These are phyloP conservation scores for Pithys albifrons DNA, from an alignment of 2,113 vertebrate species.

Conservation along the genomic window DNA sequence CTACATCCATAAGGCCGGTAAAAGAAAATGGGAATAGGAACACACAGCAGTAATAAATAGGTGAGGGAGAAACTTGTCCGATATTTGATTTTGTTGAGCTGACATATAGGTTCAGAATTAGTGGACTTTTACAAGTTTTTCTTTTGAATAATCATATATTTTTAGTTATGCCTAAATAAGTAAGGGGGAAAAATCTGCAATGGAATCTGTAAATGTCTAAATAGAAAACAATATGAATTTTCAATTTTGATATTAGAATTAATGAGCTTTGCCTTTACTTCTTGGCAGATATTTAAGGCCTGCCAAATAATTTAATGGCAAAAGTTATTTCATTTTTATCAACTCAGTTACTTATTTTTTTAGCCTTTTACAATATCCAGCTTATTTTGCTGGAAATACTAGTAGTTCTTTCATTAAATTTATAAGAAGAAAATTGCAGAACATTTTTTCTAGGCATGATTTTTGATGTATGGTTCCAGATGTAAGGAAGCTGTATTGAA, in stretches of 20 bases:
- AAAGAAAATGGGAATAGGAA: background rate
- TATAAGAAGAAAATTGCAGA: background rate
- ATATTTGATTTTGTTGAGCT: background rate
- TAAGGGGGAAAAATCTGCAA: background rate
- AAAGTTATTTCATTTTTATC: background rate
- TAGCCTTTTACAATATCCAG: background rate
- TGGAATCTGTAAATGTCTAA: background rate
- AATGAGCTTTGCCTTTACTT: background rate
- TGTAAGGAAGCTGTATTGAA: conserved; percentile 51
- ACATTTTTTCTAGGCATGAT: conserved; percentile 2
- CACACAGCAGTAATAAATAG: background rate
- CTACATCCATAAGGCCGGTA: background rate
- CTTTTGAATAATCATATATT: background rate
- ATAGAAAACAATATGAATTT: background rate
- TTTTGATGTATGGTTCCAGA: conserved; percentile 70
- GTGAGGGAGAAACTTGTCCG: background rate
- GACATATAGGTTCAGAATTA: background rate
- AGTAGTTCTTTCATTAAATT: conserved; percentile 1
- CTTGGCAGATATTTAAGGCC: background rate
- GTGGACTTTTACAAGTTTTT: background rate
- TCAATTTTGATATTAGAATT: background rate
- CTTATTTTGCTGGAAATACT: conserved; percentile 12
- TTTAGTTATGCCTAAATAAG: background rate
- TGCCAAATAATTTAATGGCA: background rate
- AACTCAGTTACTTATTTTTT: background rate